phyloP scores from a whole-genome alignment of 1,140 invertebrate species.

The Drosophila simulans region DNA sequence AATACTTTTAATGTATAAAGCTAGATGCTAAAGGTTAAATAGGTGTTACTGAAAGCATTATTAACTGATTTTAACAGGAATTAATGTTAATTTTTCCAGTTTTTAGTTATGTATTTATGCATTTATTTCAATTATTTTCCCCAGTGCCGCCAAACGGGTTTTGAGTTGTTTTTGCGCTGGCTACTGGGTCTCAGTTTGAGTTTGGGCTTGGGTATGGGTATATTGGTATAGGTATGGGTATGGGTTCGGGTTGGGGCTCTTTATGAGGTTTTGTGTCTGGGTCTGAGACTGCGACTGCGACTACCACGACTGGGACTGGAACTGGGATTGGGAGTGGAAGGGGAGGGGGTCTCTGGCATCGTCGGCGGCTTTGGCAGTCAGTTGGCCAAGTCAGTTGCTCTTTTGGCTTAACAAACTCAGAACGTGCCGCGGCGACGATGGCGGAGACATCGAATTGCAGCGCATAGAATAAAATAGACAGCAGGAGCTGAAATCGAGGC shows the following conservation, averaged over 20 bases:
- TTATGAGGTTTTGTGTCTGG: conserved; percentile 20
- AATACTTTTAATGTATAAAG: too few species aligned
- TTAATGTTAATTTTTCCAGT: too few species aligned
- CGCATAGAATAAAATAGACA: conserved; percentile 52
- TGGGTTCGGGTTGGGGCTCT: conserved; percentile 6
- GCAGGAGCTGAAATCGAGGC: neutral
- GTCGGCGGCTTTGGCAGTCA: conserved; percentile 59
- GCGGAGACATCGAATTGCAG: conserved; percentile 67
- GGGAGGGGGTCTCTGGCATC: conserved; percentile 45
- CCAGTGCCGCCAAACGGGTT: conserved; percentile 71
- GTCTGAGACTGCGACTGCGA: conserved; percentile 1
- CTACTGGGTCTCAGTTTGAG: conserved; percentile 28
- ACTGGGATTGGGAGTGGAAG: conserved; percentile 24
- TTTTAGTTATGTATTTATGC: too few species aligned
- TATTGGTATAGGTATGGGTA: neutral
- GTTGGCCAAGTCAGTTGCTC: conserved; percentile 80
- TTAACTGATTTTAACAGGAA: too few species aligned
- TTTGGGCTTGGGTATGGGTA: conserved; percentile 3
- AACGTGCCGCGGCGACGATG: conserved; percentile 71
- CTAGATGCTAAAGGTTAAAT: too few species aligned
- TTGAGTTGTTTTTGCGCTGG: conserved; percentile 71
- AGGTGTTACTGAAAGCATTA: too few species aligned
- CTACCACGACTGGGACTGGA: neutral
- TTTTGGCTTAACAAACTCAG: conserved; percentile 80
- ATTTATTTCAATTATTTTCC: conserved; percentile 7